Percentiles rank a stretch among this genome's conserved stretches.
Evolutionary conservation across 1,140 invertebrate species (phyloP).

Genomic region (Mesaphorura yosii): DNA sequence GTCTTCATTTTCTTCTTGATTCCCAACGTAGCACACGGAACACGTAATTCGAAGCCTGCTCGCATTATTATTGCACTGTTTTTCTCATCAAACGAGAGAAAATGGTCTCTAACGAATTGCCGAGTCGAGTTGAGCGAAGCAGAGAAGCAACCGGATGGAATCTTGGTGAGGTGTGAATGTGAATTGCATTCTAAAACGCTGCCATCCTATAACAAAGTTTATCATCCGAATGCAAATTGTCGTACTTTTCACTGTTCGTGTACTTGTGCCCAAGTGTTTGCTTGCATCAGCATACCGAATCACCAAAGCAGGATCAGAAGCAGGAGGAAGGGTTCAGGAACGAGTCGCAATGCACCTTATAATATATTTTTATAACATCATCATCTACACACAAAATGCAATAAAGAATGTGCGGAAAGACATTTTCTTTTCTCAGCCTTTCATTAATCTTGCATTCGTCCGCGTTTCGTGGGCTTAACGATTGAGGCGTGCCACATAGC

Average conservation of each 20-base stretch:
- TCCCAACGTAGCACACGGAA: too few relatives aligned
- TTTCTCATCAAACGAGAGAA: conserved; percentile 11
- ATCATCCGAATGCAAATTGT: conserved; percentile 26
- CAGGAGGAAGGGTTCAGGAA: not conserved
- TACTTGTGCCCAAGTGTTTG: not conserved
- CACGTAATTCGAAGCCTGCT: too few relatives aligned
- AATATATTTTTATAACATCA: too few relatives aligned
- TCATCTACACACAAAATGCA: too few relatives aligned
- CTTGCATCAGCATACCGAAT: not conserved
- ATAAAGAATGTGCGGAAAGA: too few relatives aligned
- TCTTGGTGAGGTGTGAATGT: conserved; percentile 25
- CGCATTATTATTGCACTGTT: too few relatives aligned
- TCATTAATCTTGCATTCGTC: too few relatives aligned
- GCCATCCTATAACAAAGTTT: conserved; percentile 10
- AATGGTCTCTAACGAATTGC: conserved; percentile 21
- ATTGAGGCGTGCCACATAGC: too few relatives aligned
- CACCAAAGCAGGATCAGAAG: not conserved
- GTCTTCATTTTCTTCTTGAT: too few relatives aligned
- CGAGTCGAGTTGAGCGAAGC: conserved; percentile 20
- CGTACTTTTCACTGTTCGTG: not conserved
- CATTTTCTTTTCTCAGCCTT: too few relatives aligned
- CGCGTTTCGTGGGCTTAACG: too few relatives aligned
- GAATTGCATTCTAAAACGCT: conserved; percentile 19
- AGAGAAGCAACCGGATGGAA: conserved; percentile 24
- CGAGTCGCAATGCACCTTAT: conserved; percentile 1